A percentile compares a stretch with the other conserved stretches of the same genome.
Conservation (phyloP, 1,140 invertebrate species). For the Calephelis nemesis region DNA sequence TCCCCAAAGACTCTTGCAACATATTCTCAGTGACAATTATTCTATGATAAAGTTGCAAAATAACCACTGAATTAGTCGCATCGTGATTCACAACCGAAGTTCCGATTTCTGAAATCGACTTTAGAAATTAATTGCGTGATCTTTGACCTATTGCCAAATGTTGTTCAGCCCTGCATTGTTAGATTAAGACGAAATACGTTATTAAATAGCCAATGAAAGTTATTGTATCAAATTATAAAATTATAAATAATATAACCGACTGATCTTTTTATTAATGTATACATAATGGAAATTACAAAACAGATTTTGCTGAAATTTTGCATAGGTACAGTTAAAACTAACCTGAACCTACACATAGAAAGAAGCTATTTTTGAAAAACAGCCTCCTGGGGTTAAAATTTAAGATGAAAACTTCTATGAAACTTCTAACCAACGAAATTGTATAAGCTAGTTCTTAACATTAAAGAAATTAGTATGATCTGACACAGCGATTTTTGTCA, state of each 20-base stretch:
- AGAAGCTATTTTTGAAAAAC: too few relatives aligned
- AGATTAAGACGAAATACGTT: constrained; percentile 29
- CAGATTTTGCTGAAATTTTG: too few relatives aligned
- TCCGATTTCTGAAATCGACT: constrained; percentile 57
- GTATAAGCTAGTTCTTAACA: too few relatives aligned
- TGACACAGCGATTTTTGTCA: too few relatives aligned
- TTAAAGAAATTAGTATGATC: too few relatives aligned
- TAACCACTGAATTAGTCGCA: constrained; percentile 56
- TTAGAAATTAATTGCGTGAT: constrained; percentile 71
- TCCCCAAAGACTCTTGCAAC: constrained; percentile 62
- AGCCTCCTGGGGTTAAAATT: too few relatives aligned
- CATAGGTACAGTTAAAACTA: too few relatives aligned
- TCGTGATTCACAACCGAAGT: constrained; percentile 61
- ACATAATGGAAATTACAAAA: too few relatives aligned
- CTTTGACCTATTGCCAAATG: constrained; percentile 71
- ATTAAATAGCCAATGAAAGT: constrained; percentile 5
- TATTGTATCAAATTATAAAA: not conserved
- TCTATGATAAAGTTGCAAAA: constrained; percentile 63
- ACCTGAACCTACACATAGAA: too few relatives aligned
- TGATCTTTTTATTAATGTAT: too few relatives aligned
- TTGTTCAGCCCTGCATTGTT: constrained; percentile 51
- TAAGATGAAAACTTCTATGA: too few relatives aligned
- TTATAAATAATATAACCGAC: not conserved
- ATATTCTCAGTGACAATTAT: constrained; percentile 59
- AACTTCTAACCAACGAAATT: too few relatives aligned